Evolutionary conservation across 2,113 vertebrate species (phyloP).

Genomic region (Microtus montanus): DNA sequence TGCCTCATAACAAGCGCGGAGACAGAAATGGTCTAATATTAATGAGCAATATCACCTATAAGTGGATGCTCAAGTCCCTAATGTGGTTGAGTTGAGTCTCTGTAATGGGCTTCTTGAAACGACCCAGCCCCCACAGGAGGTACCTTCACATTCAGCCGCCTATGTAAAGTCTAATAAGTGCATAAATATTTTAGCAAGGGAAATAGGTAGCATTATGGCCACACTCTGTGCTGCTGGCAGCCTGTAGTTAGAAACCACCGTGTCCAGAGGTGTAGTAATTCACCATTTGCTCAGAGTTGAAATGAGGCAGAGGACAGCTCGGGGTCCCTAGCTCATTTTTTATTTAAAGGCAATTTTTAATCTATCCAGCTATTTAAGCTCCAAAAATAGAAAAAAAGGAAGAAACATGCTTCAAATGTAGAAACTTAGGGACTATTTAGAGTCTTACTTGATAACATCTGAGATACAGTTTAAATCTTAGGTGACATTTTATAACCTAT

Average conservation of each 20-base stretch:
- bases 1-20: constrained; percentile 80
- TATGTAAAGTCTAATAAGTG: constrained; percentile 84
- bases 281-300: constrained; percentile 62
- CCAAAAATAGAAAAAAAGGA: constrained; percentile 73
- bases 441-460: not conserved
- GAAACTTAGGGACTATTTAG: constrained; percentile 30
- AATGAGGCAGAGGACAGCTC: constrained; percentile 53
- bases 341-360: constrained; percentile 73
- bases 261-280: constrained; percentile 67
- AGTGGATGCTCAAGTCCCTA: constrained; percentile 73
- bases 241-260: constrained; percentile 59
- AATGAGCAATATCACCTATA: constrained; percentile 78
- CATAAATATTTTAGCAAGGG: constrained; percentile 85
- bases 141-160: constrained; percentile 76
- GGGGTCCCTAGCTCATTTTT: constrained; percentile 71
- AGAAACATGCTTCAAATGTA: constrained; percentile 57
- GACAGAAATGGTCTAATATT: constrained; percentile 84
- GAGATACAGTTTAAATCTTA: not conserved
- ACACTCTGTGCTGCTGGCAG: constrained; percentile 48
- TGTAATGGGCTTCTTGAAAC: constrained; percentile 80
- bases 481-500: constrained; percentile 15
- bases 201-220: constrained; percentile 82
- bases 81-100: constrained; percentile 69
- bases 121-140: constrained; percentile 80
- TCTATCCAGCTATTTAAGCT: constrained; percentile 65